Evolutionary conservation across 1,140 invertebrate species (phyloP), one percentile per base, ranked within the genome.

Genomic region (Drosophila punjabiensis): DNA sequence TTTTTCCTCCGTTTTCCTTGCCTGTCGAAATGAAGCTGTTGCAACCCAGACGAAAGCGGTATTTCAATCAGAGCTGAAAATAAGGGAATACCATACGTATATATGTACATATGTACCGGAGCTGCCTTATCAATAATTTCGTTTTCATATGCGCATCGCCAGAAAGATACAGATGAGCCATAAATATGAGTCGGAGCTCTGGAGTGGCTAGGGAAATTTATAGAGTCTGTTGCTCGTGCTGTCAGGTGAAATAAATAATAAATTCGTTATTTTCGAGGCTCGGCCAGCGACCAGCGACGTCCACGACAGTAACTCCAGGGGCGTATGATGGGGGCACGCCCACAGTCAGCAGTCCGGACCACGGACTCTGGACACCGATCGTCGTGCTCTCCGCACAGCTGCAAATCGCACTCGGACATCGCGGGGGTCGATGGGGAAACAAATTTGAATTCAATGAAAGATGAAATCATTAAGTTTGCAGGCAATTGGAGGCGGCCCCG

Each of bases 231-330:
- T 92, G 87, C 71, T 68, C 53, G 67, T 63, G 81, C 82, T 92
- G 91, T 92, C 91, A 92, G 91, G 91, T 92, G 91, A 92, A 92
- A 92, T 92, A 92, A 92, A 92, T 92, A 92, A 92, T 92, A 92
- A 92, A 92, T 92, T 92, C 88, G 91, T 92, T 92, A 92, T 89
- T 81, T 75, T 62, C 56, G 71, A 62, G 69, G 55, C 71, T 41
- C 55, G 68, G 35, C 24, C 24, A 24, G 24, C 24, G 24, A n/a
- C 67, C 65, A 65, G n/a, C 80, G 67, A 41, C 81, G 65, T 70
- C 62, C 43, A 62, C 60, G 68, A 64, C 76, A 87, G 74, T 74
- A 76, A 79, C 76, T 76, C 80, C 77, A 85, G 82, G 76, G 86
- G 86, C 85, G 85, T 90, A 79, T 80, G 82, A 86, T 90, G 76